These are phyloP conservation scores for Coregonus sp. DNA, from an alignment of 2,797 vertebrate species.

Conservation along the genomic window DNA sequence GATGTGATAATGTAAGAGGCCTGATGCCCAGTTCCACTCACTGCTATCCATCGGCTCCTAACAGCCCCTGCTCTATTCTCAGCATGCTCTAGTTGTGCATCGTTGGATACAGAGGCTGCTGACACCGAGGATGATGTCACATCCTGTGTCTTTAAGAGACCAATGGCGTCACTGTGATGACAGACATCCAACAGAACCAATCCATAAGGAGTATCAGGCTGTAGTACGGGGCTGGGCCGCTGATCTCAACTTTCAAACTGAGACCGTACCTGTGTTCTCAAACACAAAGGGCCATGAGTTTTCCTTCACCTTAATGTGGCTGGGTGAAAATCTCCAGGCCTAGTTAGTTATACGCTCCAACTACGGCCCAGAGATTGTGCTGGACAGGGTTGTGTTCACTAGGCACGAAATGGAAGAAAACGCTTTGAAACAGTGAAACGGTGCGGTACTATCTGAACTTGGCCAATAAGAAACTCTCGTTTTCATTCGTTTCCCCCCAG, in stretches of 20 bases:
- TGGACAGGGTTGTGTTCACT: not conserved
- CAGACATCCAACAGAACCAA: constrained; percentile 70
- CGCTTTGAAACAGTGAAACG: not conserved
- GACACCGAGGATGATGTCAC: constrained; percentile 72
- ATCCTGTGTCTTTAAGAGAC: constrained; percentile 60
- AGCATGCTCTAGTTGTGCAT: constrained; percentile 72
- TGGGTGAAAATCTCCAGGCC: not conserved
- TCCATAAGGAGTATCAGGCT: constrained; percentile 57
- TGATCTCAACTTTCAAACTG: constrained; percentile 83
- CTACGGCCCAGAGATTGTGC: not conserved
- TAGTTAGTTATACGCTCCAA: not conserved
- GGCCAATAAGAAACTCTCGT: not conserved
- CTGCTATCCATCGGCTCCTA: constrained; percentile 70
- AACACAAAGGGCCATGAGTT: not conserved
- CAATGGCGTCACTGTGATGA: constrained; percentile 47
- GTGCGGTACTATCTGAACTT: not conserved
- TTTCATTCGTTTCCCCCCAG: constrained; percentile 60
- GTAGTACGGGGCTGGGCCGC: constrained; percentile 40
- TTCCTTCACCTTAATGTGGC: not conserved
- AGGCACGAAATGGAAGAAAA: not conserved
- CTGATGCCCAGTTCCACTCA: constrained; percentile 67
- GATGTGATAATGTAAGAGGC: constrained; percentile 86
- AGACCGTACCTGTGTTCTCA: constrained; percentile 68
- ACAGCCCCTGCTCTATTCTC: constrained; percentile 62
- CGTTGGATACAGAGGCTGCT: constrained; percentile 68